Evolutionary conservation across 2,113 vertebrate genomes (phyloP).

Genomic region (Mesoclemmys tuberculata): DNA sequence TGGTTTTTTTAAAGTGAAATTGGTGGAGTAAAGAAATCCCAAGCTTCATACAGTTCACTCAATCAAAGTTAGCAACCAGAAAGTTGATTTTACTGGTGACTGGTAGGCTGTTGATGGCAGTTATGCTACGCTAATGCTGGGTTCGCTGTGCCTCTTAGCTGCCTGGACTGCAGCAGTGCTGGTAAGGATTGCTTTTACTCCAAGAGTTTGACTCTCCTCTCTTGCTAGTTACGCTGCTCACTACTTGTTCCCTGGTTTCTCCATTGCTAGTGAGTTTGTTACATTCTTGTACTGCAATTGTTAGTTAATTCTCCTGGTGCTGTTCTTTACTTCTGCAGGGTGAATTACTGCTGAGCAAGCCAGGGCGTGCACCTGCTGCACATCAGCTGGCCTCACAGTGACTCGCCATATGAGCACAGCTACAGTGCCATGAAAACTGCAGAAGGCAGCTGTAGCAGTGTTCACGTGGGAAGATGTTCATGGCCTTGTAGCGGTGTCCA

Average conservation of each 20-base stretch:
- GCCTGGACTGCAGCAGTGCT: not conserved
- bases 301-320: too few relatives aligned
- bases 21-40: slow-evolving; percentile 26
- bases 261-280: not conserved
- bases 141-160: not conserved
- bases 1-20: slow-evolving; percentile 24
- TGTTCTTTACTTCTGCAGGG: not conserved
- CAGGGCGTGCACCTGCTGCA: not conserved
- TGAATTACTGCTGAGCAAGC: not conserved
- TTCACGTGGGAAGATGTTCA: not conserved
- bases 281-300: too few relatives aligned
- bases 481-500: not conserved
- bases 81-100: slow-evolving; percentile 21
- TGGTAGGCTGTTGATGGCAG: not conserved
- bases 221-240: not conserved
- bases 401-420: not conserved
- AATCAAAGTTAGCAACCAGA: slow-evolving; percentile 41
- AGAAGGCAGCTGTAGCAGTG: not conserved
- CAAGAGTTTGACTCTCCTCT: slow-evolving; percentile 18
- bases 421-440: not conserved
- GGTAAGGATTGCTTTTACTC: slow-evolving; percentile 14
- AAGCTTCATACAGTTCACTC: slow-evolving; percentile 1
- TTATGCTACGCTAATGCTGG: not conserved
- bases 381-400: too few relatives aligned
- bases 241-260: not conserved